Base-by-base conservation (phyloP, 1,140 invertebrate genomes). In the Calephelis nemesis region DNA sequence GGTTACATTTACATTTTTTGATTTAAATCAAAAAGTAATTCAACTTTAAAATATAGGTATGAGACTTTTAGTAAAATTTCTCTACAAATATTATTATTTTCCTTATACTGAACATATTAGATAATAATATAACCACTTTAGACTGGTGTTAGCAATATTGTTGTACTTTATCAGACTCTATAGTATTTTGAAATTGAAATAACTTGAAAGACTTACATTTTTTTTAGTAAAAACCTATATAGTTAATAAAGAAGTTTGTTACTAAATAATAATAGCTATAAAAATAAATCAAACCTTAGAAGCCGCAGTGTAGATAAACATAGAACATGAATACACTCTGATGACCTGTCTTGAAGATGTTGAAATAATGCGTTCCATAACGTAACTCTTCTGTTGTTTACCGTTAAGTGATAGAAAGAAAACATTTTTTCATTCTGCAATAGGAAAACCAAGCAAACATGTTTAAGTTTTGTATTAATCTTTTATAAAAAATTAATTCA, bases 281-380 rank as follows among this genome's bases (percentile, higher is more conserved):
- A 40, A 54, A 68, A 47, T 70, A 71, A 71, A 71, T 62, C 54
- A n/a, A 69, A 92, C 92, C 92, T 92, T 66, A 92, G 78, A 8
- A 92, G 74, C 75, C 87, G 83, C 49, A 92, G 77, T 19, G 84
- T 76, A 50, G 85, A 69, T 62, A 92, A 74, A 67, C 90, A 92
- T 10, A 85, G 48, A 50, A 81, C 67, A 75, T 92, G 90, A 50
- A 91, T 79, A 13, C 73, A 62, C 30, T 78, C 72, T 6, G 81
- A 82, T 7, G 76, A 67, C 63, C 81, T 77, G 47, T 85, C 83
- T 67, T 91, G 84, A 13, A 92, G 74, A 68, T 82, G 82, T 65
- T 90, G 79, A 75, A 92, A 91, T 52, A 92, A 69, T 13, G 85
- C 78, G n/a, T 89, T 82, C 91, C 92, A 92, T 39, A 92, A 67